phyloP scores from a whole-genome alignment of 2,888 invertebrate species.

The Candidula unifasciata region DNA sequence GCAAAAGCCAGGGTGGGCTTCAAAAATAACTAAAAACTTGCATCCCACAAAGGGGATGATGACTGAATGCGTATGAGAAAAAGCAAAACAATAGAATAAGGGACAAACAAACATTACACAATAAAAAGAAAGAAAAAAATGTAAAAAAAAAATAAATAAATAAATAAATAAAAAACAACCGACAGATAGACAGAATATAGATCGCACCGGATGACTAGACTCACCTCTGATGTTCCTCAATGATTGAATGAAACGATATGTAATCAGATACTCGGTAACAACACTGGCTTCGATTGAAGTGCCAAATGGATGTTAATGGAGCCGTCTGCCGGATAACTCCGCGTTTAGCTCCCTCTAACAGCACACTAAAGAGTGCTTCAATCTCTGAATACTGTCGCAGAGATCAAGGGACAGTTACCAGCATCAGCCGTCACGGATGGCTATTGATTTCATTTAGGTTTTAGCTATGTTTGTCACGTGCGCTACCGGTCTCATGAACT shows the following conservation, averaged over 20 bases:
- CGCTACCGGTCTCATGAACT: neutral
- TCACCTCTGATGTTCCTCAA: neutral
- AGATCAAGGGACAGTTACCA: neutral
- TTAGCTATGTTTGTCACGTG: neutral
- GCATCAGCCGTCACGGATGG: neutral
- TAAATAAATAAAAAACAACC: no score
- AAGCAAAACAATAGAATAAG: no score
- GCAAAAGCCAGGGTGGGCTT: no score
- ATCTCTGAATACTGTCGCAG: neutral
- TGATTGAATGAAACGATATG: neutral
- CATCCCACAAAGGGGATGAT: no score
- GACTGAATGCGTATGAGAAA: no score
- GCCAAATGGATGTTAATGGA: slow-evolving; percentile 11
- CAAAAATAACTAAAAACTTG: no score
- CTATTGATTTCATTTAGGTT: neutral
- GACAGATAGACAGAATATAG: no score
- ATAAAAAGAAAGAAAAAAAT: no score
- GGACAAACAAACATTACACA: no score
- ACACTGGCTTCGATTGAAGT: neutral
- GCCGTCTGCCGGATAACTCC: neutral
- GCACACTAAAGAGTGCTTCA: neutral
- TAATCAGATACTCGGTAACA: neutral
- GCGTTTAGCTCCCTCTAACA: neutral
- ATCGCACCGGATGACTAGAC: neutral
- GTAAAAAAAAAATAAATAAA: no score